phyloP scores from a whole-genome alignment of 1,140 invertebrate genomes.

The Orchesella cincta region DNA sequence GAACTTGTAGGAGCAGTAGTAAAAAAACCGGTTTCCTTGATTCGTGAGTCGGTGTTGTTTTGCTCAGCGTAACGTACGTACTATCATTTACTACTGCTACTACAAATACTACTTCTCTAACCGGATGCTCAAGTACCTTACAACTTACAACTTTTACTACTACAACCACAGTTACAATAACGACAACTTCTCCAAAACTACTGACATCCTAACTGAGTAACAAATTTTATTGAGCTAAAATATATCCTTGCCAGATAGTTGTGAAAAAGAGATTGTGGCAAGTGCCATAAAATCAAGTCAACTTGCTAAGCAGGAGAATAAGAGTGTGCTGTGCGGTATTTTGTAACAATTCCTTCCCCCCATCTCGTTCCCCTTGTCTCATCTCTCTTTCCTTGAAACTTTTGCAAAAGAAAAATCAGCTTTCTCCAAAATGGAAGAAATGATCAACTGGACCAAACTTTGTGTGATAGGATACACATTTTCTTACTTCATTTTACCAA shows the following conservation, averaged over 20 bases:
- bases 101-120: background rate
- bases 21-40: constrained; percentile 25
- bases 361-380: too few species aligned
- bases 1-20: background rate
- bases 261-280: background rate
- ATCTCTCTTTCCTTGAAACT: too few species aligned
- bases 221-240: constrained; percentile 13
- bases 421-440: too few species aligned
- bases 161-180: background rate
- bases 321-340: too few species aligned
- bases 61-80: background rate
- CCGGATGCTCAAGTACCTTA: constrained; percentile 26
- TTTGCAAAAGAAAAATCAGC: too few species aligned
- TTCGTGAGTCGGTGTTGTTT: background rate
- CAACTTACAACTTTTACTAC: background rate
- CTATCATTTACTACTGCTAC: constrained; percentile 1
- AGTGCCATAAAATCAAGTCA: constrained; percentile 9
- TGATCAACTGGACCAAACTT: too few species aligned
- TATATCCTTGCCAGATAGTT: constrained; percentile 18
- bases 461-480: too few species aligned
- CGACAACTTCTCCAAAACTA: background rate
- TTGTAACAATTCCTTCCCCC: too few species aligned
- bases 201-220: constrained; percentile 26
- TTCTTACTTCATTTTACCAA: too few species aligned
- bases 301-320: background rate